Evolutionary conservation across 2,888 invertebrate species (phyloP).

Genomic region (Atrina japonica): DNA sequence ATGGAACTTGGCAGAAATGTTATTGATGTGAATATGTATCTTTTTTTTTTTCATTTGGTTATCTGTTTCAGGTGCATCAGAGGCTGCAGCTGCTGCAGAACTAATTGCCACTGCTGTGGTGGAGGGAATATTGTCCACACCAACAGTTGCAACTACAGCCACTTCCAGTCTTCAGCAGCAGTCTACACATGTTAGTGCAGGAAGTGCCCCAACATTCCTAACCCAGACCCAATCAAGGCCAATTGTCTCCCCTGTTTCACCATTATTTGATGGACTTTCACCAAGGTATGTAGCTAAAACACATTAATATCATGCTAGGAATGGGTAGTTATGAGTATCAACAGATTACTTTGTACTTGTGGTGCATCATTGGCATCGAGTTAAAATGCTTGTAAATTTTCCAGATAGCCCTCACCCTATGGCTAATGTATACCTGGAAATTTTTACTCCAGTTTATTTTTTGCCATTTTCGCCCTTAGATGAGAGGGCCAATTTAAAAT

Average conservation of each 20-base stretch:
- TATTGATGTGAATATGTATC: too few species aligned
- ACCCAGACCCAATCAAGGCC: conserved; percentile 40
- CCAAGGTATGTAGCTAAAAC: too few species aligned
- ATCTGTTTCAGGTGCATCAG: conserved; percentile 50
- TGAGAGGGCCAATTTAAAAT: too few species aligned
- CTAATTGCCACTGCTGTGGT: conserved; percentile 63
- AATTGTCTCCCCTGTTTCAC: conserved; percentile 44
- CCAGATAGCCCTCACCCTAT: too few species aligned
- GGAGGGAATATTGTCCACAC: conserved; percentile 61
- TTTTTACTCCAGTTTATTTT: too few species aligned
- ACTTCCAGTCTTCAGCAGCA: not conserved
- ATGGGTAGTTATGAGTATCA: not conserved
- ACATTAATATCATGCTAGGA: too few species aligned
- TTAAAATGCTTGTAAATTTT: too few species aligned
- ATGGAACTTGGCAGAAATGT: too few species aligned
- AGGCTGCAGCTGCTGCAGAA: conserved; percentile 66
- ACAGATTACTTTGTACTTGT: not conserved
- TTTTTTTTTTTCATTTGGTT: not conserved
- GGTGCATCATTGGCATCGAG: too few species aligned
- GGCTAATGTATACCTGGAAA: too few species aligned
- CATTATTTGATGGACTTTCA: conserved; percentile 16
- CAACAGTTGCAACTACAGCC: conserved; percentile 34
- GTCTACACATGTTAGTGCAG: too few species aligned
- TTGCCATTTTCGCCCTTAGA: too few species aligned
- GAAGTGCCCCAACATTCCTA: conserved; percentile 21